Evolutionary conservation across 2,888 invertebrate species (phyloP).

Genomic region (Parelbella ahira): DNA sequence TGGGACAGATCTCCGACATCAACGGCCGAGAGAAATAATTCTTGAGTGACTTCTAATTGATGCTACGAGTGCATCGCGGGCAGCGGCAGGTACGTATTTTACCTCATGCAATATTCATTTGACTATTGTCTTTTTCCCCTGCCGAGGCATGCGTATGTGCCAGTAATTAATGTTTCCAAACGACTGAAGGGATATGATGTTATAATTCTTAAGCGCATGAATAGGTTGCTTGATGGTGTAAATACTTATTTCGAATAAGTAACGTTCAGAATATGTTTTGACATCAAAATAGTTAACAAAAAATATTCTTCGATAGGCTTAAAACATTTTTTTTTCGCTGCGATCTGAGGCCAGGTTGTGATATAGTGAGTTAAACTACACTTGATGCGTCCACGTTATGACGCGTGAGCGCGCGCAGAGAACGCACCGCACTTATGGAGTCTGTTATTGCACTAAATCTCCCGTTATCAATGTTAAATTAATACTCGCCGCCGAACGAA

Average conservation of each 20-base stretch:
- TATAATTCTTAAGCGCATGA: constrained; percentile 13
- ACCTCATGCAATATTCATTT: constrained; percentile 58
- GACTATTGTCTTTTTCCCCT: constrained; percentile 43
- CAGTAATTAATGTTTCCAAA: constrained; percentile 28
- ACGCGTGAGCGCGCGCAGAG: too few relatives aligned
- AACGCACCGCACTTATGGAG: too few relatives aligned
- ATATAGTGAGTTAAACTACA: too few relatives aligned
- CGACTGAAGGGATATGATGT: constrained; percentile 21
- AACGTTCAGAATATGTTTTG: too few relatives aligned
- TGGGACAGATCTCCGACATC: constrained; percentile 35
- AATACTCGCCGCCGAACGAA: constrained; percentile 46
- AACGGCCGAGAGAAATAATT: constrained; percentile 48
- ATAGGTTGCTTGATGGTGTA: too few relatives aligned
- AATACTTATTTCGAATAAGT: too few relatives aligned
- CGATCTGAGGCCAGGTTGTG: too few relatives aligned
- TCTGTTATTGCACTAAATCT: constrained; percentile 45
- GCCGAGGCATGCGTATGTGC: constrained; percentile 24
- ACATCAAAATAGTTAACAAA: too few relatives aligned
- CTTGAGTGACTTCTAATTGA: constrained; percentile 52
- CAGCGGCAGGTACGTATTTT: constrained; percentile 46
- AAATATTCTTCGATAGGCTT: too few relatives aligned
- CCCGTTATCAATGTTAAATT: constrained; percentile 60
- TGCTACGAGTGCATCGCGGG: constrained; percentile 50
- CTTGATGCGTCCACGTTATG: too few relatives aligned
- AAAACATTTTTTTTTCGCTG: too few relatives aligned